Evolutionary conservation across 2,888 invertebrate species (phyloP), one percentile per base, ranked within the genome.

Genomic region (Pyrgus malvae): DNA sequence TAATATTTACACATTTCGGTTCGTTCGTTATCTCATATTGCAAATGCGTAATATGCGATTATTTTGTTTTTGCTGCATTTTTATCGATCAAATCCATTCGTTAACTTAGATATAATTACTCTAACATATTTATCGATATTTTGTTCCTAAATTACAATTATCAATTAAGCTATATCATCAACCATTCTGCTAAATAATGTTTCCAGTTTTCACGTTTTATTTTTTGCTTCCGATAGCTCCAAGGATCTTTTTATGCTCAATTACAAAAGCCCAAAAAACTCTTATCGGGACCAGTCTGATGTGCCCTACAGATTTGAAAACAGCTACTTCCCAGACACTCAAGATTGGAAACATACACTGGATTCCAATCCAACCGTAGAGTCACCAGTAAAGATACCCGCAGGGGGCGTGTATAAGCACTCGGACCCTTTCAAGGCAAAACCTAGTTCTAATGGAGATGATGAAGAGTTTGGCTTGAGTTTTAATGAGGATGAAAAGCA

Each of bases 351-450:
- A 12, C 66, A 65, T 11, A 61, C 61, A 11, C 57, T 79, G 37
- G 83, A 83, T 12, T 72, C 82, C 1, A 75, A 61, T 44, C 83
- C 84, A 0, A 86, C 85, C 0, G 72, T 69, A 2, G 76, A 79
- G 54, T 68, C 71, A 0, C 82, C 85, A 0, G 67, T 76, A 9
- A 76, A 66, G 31, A 59, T 67, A 2, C 67, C 67, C 4, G 89
- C 88, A 0, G 89, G 89, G 1, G 84, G 83, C 0, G 63, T 87
- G 0, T 90, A 90, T 60, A 71, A 77, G 57, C 68, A 72, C 0
- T 76, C 79, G 0, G 77, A 77, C 3, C 66, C 78, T 0, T 86
- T 84, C 41, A 80, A 73, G 29, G 78, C 76, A 1, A 80, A 73
- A 14, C 82, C 84, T 2, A 62, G 58, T 6, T 53, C 63, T 3